A percentile compares a stretch with the other conserved stretches of the same genome.
Conservation (phyloP, 2,113 vertebrate genomes). For the Gallinago jamesoni region DNA sequence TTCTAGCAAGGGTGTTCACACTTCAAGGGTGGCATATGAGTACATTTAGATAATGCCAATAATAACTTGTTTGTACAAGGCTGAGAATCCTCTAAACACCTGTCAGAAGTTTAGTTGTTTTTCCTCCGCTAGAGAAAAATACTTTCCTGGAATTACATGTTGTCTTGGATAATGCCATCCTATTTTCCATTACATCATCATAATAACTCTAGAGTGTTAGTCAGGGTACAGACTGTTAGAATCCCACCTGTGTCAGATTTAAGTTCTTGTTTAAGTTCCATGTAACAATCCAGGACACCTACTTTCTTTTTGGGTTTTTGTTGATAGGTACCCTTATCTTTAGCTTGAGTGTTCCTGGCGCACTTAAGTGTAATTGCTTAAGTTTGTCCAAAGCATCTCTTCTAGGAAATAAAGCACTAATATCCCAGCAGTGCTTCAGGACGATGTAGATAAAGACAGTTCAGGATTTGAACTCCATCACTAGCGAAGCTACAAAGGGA, state of each 20-base stretch:
- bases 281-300: background rate
- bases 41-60: slow-evolving; percentile 1
- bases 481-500: background rate
- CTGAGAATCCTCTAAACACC: slow-evolving; percentile 33
- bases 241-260: background rate
- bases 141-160: background rate
- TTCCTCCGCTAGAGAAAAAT: background rate
- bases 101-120: slow-evolving; percentile 23
- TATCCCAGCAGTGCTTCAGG: background rate
- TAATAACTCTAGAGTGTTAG: background rate
- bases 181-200: background rate
- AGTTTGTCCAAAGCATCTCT: background rate
- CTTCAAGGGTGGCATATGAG: background rate
- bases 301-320: background rate
- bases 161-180: background rate
- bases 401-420: background rate
- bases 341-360: background rate
- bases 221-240: background rate
- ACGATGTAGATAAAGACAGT: background rate
- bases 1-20: background rate
- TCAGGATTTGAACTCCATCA: background rate
- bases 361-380: background rate
- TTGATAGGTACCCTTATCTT: background rate
- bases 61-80: slow-evolving; percentile 1
- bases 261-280: background rate